Conservation (phyloP, 2,888 invertebrate genomes). For the Drosophila recens region DNA sequence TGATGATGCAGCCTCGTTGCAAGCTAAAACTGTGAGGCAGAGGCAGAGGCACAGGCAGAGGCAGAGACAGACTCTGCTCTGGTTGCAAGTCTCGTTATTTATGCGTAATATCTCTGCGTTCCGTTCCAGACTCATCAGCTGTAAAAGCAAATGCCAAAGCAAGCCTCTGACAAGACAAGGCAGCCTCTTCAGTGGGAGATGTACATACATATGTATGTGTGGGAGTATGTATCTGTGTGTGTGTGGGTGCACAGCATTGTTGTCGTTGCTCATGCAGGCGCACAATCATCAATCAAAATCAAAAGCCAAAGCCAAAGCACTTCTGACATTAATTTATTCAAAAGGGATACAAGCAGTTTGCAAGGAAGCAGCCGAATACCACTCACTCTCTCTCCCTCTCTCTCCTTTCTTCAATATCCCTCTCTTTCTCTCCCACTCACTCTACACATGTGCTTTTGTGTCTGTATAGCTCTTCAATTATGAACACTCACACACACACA, state of each 20-base stretch:
- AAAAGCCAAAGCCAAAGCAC: constrained; percentile 83
- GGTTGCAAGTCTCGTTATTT: constrained; percentile 58
- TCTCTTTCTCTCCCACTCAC: background rate
- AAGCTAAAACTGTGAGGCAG: constrained; percentile 9
- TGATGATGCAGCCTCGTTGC: constrained; percentile 49
- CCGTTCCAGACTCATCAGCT: constrained; percentile 42
- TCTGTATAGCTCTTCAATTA: constrained; percentile 46
- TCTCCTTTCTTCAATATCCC: background rate
- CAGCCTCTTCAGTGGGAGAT: background rate
- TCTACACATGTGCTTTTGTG: constrained; percentile 3
- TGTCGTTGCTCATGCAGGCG: constrained; percentile 61
- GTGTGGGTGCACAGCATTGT: constrained; percentile 29
- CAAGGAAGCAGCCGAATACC: constrained; percentile 36
- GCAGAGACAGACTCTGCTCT: background rate
- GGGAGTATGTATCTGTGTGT: constrained; percentile 6
- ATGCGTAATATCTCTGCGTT: constrained; percentile 73
- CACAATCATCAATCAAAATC: constrained; percentile 85
- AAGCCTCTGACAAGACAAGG: constrained; percentile 31
- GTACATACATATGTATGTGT: background rate
- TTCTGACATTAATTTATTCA: constrained; percentile 85
- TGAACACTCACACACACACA: constrained; percentile 36
- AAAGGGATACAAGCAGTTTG: constrained; percentile 79
- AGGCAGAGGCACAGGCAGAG: background rate
- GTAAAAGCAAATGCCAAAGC: constrained; percentile 52
- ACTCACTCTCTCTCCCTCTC: background rate